phyloP scores from a whole-genome alignment of 2,797 vertebrate genomes.

The Poeciliopsis presidionis region DNA sequence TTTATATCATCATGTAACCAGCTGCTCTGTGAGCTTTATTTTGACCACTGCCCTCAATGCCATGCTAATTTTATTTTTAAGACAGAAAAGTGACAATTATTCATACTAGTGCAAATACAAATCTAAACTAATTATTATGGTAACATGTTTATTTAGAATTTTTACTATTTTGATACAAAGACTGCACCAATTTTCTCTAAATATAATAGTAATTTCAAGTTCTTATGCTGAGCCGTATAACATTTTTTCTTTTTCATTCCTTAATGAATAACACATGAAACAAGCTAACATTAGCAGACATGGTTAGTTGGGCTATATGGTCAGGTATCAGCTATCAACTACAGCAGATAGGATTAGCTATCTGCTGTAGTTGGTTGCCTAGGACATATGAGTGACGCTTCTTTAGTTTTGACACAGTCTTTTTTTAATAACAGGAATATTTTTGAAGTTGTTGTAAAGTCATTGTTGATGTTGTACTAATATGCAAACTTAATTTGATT shows the following conservation, averaged over 20 bases:
- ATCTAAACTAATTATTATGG: too few species aligned
- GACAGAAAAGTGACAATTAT: background rate
- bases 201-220: too few species aligned
- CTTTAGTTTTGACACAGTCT: background rate
- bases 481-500: background rate
- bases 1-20: background rate
- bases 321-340: too few species aligned
- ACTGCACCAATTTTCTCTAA: too few species aligned
- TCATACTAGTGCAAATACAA: background rate
- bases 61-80: background rate
- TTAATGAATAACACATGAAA: too few species aligned
- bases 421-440: background rate
- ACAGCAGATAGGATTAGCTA: too few species aligned
- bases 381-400: background rate
- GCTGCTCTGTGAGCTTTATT: background rate
- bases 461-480: background rate
- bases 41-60: background rate
- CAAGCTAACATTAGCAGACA: too few species aligned
- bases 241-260: too few species aligned
- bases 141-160: too few species aligned
- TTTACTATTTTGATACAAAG: too few species aligned
- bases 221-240: too few species aligned
- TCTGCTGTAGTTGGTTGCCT: background rate
- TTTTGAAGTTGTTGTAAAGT: background rate
- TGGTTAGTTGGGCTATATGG: too few species aligned